Base-by-base conservation (phyloP, 2,797 vertebrate species). In the Manis pentadactyla region DNA sequence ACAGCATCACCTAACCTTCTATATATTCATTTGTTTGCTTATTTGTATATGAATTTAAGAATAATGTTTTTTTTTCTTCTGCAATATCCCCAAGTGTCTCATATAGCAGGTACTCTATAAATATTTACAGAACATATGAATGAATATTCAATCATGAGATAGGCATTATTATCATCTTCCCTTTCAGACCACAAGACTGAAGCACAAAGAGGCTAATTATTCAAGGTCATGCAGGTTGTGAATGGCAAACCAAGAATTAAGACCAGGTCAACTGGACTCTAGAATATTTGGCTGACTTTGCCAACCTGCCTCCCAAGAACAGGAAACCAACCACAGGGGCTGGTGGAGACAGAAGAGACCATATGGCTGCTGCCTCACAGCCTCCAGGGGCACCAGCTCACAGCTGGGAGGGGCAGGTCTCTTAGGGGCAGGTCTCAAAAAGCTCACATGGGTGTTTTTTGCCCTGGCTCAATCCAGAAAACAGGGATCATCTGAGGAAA, bases 301-400 rank as follows among this genome's bases (percentile, higher is more conserved):
- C 23, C 42, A 15, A 15, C 39, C 73, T 74, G 31, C 46, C 73
- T 61, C 78, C 31, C n/a, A 51, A 71, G 86, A 86, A 71, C 42
- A 89, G 12, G 37, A 66, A 87, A 49, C 75, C 18, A 51, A 82
- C 25, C 53, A 18, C 11, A 3, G 69, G 42, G 25, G 12, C 59
- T 5, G 1, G 14, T 1, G 23, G 57, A 46, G 59, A 11, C 21
- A 1, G 0, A 0, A 29, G 53, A 66, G 75, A 23, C 7, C 7
- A 5, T 1, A 23, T 0, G 42, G 63, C 37, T 37, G 34, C 37
- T n/a, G 53, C 39, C 84, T 73, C 14, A 31, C 75, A 29, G 42
- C 23, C 0, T 7, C 25, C 34, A 5, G 5, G 78, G 68, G 66
- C 2, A 17, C 8, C 63, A 21, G 12, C 63, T 46, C 53, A 17